Evolutionary conservation across 2,888 invertebrate species (phyloP), one percentile per base, ranked within the genome.

Genomic region (Meganola albula): DNA sequence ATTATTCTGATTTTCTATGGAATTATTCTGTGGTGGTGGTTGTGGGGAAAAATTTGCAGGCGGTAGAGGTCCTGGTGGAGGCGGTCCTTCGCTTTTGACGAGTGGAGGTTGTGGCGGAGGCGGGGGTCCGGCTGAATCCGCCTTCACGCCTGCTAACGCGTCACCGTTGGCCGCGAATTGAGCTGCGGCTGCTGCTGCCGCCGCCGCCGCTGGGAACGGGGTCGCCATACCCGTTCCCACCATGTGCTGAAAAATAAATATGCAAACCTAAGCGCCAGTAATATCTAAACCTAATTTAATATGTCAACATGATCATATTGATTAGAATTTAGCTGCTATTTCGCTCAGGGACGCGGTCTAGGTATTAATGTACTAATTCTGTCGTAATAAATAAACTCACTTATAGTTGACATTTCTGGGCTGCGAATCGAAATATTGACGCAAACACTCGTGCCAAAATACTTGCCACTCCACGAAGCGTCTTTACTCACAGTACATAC

Each of bases 171-270:
- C 88, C 57, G 73, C 88, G 65, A 73, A 88, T 70, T 88, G 88
- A 32, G 89, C 89, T 48, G 89, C 88, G 52, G 88, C 89, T 38
- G 88, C 89, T 61, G 89, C 88, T 56, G 89, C 88, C 63, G 89
- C 87, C 64, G 88, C 88, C 74, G 89, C 90, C 76, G 89, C 88
- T 57, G 89, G 88, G 77, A 90, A 92, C 82, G 91, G 91, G 87
- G 87, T 87, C 83, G 91, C 90, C 91, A 94, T 93, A 74, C 94
- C 94, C 88, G 94, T 92, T 88, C 95, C 95, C 88, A 96, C 95
- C 94, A 95, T 94, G 90, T 95, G 95, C 95, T 95, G 91, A 20
- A 91, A 92, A 62, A 61, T 62, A 36, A 54, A 39, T 10, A 22
- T 43, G n/a, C 33, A 22, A 5, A 8, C 22, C 23, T 34, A 35